Conservation (phyloP, 2,888 invertebrate genomes). For the Miltochrista miniata region DNA sequence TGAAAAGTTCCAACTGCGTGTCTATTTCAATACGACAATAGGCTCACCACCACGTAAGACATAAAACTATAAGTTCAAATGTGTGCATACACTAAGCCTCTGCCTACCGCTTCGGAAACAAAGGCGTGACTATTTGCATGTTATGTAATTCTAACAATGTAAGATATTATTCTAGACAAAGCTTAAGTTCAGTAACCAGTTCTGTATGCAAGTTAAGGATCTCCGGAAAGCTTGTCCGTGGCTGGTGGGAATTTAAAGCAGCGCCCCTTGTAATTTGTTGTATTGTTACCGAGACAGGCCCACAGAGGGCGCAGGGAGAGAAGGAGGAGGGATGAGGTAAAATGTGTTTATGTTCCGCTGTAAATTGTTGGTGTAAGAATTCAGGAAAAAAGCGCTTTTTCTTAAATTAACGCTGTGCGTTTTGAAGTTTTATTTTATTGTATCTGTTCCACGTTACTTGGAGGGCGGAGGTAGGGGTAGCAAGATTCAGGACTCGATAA, state of each 20-base stretch:
- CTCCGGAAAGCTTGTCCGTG: neutral
- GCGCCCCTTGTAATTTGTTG: slow-evolving; percentile 10
- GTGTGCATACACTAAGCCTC: too few relatives aligned
- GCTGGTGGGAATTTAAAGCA: slow-evolving; percentile 24
- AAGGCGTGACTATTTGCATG: too few relatives aligned
- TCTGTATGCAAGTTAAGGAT: neutral
- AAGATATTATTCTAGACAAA: too few relatives aligned
- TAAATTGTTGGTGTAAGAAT: slow-evolving; percentile 24
- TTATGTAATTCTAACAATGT: too few relatives aligned
- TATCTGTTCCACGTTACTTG: neutral
- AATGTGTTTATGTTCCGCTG: slow-evolving; percentile 34
- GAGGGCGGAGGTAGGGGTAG: neutral
- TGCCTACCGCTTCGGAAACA: too few relatives aligned
- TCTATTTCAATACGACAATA: too few relatives aligned
- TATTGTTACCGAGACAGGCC: slow-evolving; percentile 3
- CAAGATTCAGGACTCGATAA: too few relatives aligned
- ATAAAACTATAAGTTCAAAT: too few relatives aligned
- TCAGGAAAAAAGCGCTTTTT: slow-evolving; percentile 24
- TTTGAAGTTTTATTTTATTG: slow-evolving; percentile 6
- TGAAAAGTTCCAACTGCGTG: too few relatives aligned
- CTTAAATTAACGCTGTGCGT: slow-evolving; percentile 13
- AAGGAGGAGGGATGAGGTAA: slow-evolving; percentile 6
- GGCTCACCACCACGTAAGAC: too few relatives aligned
- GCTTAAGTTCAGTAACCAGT: too few relatives aligned
- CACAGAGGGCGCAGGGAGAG: neutral